These are phyloP conservation scores for Emydocephalus ijimae DNA, from an alignment of 2,113 vertebrate species.

Conservation along the genomic window DNA sequence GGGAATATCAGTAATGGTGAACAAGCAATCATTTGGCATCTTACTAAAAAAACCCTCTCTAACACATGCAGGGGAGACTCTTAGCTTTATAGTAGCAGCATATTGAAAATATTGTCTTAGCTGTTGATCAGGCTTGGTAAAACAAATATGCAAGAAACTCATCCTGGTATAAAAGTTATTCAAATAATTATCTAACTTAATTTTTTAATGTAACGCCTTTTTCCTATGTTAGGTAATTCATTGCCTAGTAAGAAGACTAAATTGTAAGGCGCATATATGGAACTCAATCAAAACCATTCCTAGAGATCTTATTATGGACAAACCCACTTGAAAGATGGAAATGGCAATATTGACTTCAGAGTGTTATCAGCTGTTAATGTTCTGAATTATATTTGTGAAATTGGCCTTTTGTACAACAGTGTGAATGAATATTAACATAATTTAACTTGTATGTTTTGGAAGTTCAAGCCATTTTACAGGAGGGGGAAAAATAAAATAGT, in stretches of 20 bases:
- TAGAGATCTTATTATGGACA: background rate
- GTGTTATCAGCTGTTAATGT: conserved; percentile 60
- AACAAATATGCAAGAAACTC: background rate
- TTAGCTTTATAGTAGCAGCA: background rate
- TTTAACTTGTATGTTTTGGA: conserved; percentile 74
- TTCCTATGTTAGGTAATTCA: background rate
- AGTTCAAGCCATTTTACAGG: conserved; percentile 79
- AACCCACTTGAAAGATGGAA: background rate
- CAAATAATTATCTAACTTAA: background rate
- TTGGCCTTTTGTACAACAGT: conserved; percentile 64
- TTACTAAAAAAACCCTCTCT: background rate
- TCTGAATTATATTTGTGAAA: conserved; percentile 68
- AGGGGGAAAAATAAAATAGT: conserved; percentile 61
- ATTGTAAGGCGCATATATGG: background rate
- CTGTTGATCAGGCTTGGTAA: background rate
- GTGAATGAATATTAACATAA: conserved; percentile 63
- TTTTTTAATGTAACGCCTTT: background rate
- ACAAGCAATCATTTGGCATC: background rate
- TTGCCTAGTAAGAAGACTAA: background rate
- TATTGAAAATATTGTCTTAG: background rate
- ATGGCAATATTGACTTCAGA: conserved; percentile 34
- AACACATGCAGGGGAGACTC: background rate
- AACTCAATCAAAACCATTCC: background rate
- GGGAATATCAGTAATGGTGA: background rate
- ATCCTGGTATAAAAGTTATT: background rate